Evolutionary conservation across 2,888 invertebrate species (phyloP), one percentile per base, ranked within the genome.

Genomic region (Tinea trinotella): DNA sequence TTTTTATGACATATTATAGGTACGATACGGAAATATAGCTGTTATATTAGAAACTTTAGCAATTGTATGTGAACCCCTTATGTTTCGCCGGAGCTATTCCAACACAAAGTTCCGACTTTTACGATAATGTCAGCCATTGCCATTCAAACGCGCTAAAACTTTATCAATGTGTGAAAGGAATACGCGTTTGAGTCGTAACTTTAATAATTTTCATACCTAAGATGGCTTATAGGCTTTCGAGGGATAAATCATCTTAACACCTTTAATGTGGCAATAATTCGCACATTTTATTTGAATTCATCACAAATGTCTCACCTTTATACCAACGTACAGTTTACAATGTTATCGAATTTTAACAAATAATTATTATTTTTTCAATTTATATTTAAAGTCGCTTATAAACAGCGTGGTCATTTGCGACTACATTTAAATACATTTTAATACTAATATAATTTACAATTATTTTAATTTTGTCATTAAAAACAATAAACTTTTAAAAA

Each of bases 51-150:
- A 76, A 85, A 85, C 73, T 85, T 83, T 71, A 72, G 80, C 84
- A 85, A 84, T 84, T 74, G 83, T 80, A 82, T 74, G 77, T 74
- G 78, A 79, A 77, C 80, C 83, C 83, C 82, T 83, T 82, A 82
- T 84, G 83, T 83, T 83, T 82, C 71, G 79, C 64, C 66, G 70
- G 68, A 72, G 81, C 81, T 75, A 74, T 82, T 81, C 70, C 76
- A 71, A 78, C 78, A 71, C 74, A 78, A 83, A 85, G 80, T 84
- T 83, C 70, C 78, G 70, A 77, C 83, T 83, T 84, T 84, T 83
- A 84, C 84, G 84, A 81, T 85, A 84, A 85, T 84, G 83, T 77
- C 82, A 79, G 81, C 79, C 83, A 77, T 85, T 84, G 82, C 82
- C 81, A 82, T 84, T 82, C 82, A 80, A 80, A 83, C 80, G 73